Evolutionary conservation across 53 echinoderm and acorn worm species (phyloP).

Genomic region (Paracentrotus lividus): DNA sequence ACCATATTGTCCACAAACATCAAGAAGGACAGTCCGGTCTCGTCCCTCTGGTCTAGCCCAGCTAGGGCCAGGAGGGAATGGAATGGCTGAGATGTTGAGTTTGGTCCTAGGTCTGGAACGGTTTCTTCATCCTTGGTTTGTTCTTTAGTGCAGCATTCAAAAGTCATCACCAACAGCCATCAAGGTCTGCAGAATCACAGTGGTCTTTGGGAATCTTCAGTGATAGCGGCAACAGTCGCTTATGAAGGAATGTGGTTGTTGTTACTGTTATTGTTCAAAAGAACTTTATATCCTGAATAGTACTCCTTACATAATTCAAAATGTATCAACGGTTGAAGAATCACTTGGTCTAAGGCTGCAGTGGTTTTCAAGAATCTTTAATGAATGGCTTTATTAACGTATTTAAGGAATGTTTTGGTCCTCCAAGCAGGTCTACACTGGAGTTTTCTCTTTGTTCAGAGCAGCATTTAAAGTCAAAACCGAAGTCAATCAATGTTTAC

Average conservation of each 20-base stretch:
- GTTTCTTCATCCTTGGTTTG: slow-evolving; percentile 13
- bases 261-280: background rate
- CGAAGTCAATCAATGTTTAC: background rate
- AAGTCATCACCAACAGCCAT: slow-evolving; percentile 39
- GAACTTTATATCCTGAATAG: too few relatives aligned
- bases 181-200: background rate
- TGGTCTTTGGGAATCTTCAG: slow-evolving; percentile 6
- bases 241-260: background rate
- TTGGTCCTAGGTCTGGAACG: slow-evolving; percentile 24
- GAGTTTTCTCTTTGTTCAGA: background rate
- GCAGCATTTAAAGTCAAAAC: background rate
- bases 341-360: background rate
- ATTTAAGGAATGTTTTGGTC: background rate
- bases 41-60: background rate
- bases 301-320: too few relatives aligned
- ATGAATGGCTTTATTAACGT: too few relatives aligned
- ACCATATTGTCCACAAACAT: slow-evolving; percentile 67
- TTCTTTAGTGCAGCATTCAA: slow-evolving; percentile 28
- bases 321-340: background rate
- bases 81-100: background rate
- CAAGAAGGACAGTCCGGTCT: slow-evolving; percentile 39
- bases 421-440: background rate
- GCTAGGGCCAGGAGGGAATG: slow-evolving; percentile 19
- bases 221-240: background rate
- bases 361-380: background rate